Evolutionary conservation across 2,113 vertebrate genomes (phyloP).

Genomic region (Sander lucioperca): DNA sequence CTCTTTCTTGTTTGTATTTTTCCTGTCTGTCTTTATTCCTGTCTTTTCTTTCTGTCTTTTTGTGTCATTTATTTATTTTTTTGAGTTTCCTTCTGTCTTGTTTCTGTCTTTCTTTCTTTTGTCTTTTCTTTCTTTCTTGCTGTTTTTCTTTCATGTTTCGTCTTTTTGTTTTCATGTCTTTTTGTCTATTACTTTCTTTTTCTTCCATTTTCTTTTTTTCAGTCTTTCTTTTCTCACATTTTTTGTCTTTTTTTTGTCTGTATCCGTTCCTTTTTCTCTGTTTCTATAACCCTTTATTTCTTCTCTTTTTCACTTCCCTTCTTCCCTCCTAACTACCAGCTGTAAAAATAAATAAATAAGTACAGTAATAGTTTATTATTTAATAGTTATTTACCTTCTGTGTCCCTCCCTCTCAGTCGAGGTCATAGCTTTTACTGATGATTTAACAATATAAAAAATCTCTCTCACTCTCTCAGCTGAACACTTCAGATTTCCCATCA

Average conservation of each 20-base stretch:
- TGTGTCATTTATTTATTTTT: not conserved
- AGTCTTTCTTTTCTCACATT: too few relatives aligned
- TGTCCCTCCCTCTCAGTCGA: not conserved
- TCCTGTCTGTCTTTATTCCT: not conserved
- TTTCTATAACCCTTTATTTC: not conserved
- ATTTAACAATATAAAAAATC: slow-evolving; percentile 21
- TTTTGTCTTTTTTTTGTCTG: too few relatives aligned
- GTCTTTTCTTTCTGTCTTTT: not conserved
- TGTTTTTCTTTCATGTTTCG: too few relatives aligned
- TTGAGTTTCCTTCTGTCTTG: not conserved
- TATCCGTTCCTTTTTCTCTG: too few relatives aligned
- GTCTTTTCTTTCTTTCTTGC: too few relatives aligned
- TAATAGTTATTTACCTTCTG: not conserved
- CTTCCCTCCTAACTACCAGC: not conserved
- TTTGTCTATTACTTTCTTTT: too few relatives aligned
- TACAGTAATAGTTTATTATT: too few relatives aligned
- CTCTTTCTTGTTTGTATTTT: not conserved
- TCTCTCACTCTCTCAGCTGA: not conserved
- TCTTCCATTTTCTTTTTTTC: too few relatives aligned
- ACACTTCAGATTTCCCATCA: slow-evolving; percentile 11
- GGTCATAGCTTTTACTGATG: slow-evolving; percentile 13
- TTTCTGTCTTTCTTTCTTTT: not conserved
- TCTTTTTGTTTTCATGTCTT: too few relatives aligned
- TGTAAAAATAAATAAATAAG: not conserved
- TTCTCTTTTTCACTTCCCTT: not conserved